phyloP scores from a whole-genome alignment of 2,797 vertebrate genomes.

The Cryptoprocta ferox region DNA sequence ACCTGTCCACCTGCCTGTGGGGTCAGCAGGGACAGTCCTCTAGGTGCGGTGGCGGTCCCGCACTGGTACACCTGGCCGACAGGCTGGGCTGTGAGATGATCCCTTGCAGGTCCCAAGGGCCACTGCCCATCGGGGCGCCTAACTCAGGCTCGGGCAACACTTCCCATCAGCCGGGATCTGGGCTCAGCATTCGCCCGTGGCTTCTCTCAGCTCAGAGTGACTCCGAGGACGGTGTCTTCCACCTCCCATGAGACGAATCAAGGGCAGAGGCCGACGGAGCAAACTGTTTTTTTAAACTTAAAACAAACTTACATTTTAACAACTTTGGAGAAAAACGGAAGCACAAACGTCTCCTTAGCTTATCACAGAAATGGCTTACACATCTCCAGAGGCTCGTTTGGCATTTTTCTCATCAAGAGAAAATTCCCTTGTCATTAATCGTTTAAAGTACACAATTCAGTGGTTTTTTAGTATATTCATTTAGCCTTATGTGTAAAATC shows the following conservation, averaged over 20 bases:
- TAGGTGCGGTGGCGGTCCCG: fast-evolving
- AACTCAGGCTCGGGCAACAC: background rate
- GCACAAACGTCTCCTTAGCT: background rate
- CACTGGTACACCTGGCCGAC: fast-evolving
- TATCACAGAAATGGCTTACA: background rate
- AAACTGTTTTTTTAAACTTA: background rate
- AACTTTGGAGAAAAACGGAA: background rate
- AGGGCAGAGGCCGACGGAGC: background rate
- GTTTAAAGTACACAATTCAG: background rate
- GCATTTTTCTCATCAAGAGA: background rate
- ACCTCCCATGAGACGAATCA: background rate
- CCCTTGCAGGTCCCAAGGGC: fast-evolving
- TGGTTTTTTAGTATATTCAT: background rate
- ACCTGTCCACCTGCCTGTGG: background rate
- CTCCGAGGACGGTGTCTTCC: background rate
- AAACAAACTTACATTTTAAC: background rate
- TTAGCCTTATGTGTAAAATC: background rate
- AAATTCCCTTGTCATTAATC: background rate
- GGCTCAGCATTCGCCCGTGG: background rate
- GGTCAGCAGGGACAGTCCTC: background rate
- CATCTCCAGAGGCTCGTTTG: background rate
- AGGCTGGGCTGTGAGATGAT: background rate
- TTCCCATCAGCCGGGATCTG: background rate
- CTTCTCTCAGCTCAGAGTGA: background rate
- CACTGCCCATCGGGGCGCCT: too few species aligned